Base-by-base conservation (phyloP, 2,888 invertebrate genomes). In the Parnassius apollo region DNA sequence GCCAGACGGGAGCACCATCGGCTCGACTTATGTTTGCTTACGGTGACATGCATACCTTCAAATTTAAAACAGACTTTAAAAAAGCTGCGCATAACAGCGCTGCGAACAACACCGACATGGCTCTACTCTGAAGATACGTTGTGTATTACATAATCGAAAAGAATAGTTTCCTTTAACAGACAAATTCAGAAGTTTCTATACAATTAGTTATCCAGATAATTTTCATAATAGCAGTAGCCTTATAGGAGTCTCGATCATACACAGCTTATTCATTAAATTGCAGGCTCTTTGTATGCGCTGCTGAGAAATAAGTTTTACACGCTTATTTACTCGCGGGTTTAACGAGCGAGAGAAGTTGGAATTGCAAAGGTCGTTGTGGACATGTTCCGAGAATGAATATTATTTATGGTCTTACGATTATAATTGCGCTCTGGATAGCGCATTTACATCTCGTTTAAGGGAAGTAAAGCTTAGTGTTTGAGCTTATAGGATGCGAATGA, bases 41-140 rank as follows among this genome's bases (percentile, higher is more conserved):
- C 81, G 85, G 79, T 84, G 86, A 83, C 82, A 83, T 83, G 86
- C 87, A 87, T 88, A 83, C 83, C 85, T 76, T 76, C 77, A 75
- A 78, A 77, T 83, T 82, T 83, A 78, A 76, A 76, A 75, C 69
- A 69, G 56, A 70, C 69, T 70, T 71, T 63, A 66, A 70, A 69
- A 53, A 52, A 42, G 57, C 35, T 49, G 35, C 25, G 57, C 35
- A 62, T 62, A 52, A 48, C 46, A 57, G 52, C 52, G 42, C 22
- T 4, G 48, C 44, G 50, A 56, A 61, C 25, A 61, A 56, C 61
- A 44, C 22, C 44, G 18, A 22, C 44, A 18, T 51, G 9, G 10
- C 42, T 49, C 12, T 49, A 42, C 18, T 58, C 42, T 58, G 44
- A 11, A 44, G 42, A 49, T 13, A 42, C 11, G 9, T 18, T 57